phyloP scores from a whole-genome alignment of 2,888 invertebrate species.

The Abrostola triplasia region DNA sequence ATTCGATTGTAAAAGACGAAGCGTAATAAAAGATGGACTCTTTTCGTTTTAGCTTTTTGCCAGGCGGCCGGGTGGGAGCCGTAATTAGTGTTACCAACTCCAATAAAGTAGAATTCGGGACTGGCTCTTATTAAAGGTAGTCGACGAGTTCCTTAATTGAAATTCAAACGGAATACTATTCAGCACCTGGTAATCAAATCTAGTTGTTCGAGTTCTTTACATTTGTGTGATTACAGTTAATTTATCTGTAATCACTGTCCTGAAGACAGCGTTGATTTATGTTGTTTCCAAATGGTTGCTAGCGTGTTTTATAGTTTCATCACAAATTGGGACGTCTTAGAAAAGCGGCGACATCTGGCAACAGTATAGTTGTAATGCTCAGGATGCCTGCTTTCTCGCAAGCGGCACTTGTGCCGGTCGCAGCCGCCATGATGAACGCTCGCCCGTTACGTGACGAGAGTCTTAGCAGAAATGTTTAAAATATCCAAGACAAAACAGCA shows the following conservation, averaged over 20 bases:
- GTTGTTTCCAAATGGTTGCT: background rate
- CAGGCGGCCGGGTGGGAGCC: slow-evolving; percentile 16
- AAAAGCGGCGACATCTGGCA: slow-evolving; percentile 38
- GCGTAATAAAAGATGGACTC: slow-evolving; percentile 52
- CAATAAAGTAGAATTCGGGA: slow-evolving; percentile 36
- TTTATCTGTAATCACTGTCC: background rate
- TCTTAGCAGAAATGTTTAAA: slow-evolving; percentile 47
- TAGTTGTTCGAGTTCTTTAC: slow-evolving; percentile 1
- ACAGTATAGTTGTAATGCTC: slow-evolving; percentile 28
- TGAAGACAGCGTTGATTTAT: background rate
- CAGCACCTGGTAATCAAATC: slow-evolving; percentile 4
- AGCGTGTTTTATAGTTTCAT: background rate
- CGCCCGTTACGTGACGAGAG: slow-evolving; percentile 52
- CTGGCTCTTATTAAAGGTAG: slow-evolving; percentile 26
- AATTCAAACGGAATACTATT: slow-evolving; percentile 19
- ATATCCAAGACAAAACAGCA: slow-evolving; percentile 25
- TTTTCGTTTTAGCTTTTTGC: slow-evolving; percentile 46
- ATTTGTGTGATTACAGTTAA: background rate
- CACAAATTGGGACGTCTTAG: slow-evolving; percentile 16
- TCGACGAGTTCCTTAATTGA: slow-evolving; percentile 21
- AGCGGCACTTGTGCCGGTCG: slow-evolving; percentile 54
- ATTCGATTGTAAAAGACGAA: slow-evolving; percentile 55
- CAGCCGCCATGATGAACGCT: slow-evolving; percentile 50
- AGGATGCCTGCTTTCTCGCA: slow-evolving; percentile 53
- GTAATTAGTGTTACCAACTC: slow-evolving; percentile 45